Base-by-base conservation (phyloP, 2,797 vertebrate species). In the Salarias fasciatus region DNA sequence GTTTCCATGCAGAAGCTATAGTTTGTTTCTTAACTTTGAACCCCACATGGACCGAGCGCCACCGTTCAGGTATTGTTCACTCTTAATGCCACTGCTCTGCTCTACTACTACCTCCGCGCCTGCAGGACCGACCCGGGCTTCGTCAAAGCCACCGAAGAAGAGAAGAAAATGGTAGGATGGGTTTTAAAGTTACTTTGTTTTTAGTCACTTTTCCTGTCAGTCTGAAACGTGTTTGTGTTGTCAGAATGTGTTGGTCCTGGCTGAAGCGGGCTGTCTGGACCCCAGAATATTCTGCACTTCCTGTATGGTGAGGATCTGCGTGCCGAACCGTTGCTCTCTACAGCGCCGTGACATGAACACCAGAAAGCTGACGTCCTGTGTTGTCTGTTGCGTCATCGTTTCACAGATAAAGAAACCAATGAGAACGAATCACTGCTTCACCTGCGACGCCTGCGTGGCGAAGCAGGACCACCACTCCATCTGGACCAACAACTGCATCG, bases 381-480 rank as follows among this genome's bases (percentile, higher is more conserved):
- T 11, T 45, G 8, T 9, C 11, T 12, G 0, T 28, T 14, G 7
- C 3, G 33, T 30, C 9, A 0, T 43, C 30, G 8, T 29, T 9
- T 55, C 48, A 18, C 86, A 99, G 97, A 91, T 95, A 46, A 95
- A 94, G 87, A 99, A 97, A 67, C 96, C 97, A 0, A 63, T 96
- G 83, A 88, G 96, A 72, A 93, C 96, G 1, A 76, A 90, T 70
- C 97, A 99, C 77, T 99, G 98, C 89, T 91, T 92, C 14, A 48
- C 59, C 42, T 98, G 97, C 61, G 92, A 95, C 8, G 86, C 91
- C 9, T 99, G 97, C 51, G 93, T 99, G 31, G 96, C 95, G 6
- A 97, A 93, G 59, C 97, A 94, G 4, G 97, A 98, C 78, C 97
- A 99, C 40, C 97, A 99, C 88, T 98, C 95, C 1, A 11, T 94